A percentile compares a stretch with the other conserved stretches of the same genome.
Evolutionary conservation across 2,113 vertebrate genomes (phyloP).

Genomic region (Muscicapa adusta): DNA sequence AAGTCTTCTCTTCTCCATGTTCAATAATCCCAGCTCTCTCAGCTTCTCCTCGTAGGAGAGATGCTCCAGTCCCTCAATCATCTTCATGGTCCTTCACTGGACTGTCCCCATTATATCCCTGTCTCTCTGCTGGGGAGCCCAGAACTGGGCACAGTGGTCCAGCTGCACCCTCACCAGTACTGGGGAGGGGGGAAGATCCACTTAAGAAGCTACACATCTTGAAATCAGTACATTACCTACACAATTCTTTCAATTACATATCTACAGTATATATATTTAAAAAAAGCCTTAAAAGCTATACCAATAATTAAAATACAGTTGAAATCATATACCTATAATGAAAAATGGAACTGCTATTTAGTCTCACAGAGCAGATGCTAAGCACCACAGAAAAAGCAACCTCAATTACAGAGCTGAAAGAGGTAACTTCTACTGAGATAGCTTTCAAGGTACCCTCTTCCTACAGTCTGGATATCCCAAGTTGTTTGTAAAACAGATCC

Average conservation of each 20-base stretch:
- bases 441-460: neutral
- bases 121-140: neutral
- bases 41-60: neutral
- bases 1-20: neutral
- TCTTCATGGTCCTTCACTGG: neutral
- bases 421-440: neutral
- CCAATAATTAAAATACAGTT: neutral
- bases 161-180: neutral
- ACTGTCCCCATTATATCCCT: neutral
- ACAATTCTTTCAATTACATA: neutral
- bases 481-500: neutral
- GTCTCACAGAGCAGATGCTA: neutral
- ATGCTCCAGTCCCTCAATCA: neutral
- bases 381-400: neutral
- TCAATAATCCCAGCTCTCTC: neutral
- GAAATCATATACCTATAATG: neutral
- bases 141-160: neutral
- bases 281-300: neutral
- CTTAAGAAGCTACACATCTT: neutral
- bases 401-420: neutral
- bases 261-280: neutral
- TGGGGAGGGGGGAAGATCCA: neutral
- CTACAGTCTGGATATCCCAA: neutral
- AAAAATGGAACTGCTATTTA: neutral
- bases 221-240: neutral